phyloP scores from a whole-genome alignment of 2,888 invertebrate genomes.

The Hermaeophaga mercurialis region DNA sequence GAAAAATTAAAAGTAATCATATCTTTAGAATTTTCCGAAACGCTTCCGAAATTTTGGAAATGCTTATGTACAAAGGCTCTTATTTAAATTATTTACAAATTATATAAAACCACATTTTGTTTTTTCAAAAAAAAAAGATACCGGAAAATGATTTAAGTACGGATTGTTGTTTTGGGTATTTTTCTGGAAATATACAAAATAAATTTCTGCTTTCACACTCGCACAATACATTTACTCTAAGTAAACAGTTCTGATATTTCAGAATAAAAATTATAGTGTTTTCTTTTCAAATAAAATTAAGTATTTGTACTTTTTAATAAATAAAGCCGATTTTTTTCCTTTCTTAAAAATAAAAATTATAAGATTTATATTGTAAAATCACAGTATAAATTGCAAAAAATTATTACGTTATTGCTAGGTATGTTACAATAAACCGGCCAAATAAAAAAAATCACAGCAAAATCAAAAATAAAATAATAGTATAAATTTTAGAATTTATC shows the following conservation, averaged over 20 bases:
- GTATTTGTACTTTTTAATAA: constrained; percentile 45
- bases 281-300: constrained; percentile 36
- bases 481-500: constrained; percentile 37
- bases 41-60: constrained; percentile 29
- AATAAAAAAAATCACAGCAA: constrained; percentile 42
- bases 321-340: constrained; percentile 35
- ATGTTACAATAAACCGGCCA: constrained; percentile 50
- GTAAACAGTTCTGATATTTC: constrained; percentile 30
- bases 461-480: constrained; percentile 41
- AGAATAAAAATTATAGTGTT: constrained; percentile 33
- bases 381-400: constrained; percentile 48
- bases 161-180: constrained; percentile 21
- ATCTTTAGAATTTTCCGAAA: constrained; percentile 23
- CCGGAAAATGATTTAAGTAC: constrained; percentile 32
- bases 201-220: constrained; percentile 37
- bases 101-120: constrained; percentile 42
- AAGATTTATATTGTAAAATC: constrained; percentile 42
- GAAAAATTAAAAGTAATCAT: constrained; percentile 12
- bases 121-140: constrained; percentile 26
- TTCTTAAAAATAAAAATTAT: constrained; percentile 40
- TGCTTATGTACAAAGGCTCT: constrained; percentile 44
- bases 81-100: constrained; percentile 39
- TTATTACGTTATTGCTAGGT: constrained; percentile 49
- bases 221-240: constrained; percentile 36
- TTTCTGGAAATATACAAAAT: constrained; percentile 35